Evolutionary conservation across 2,113 vertebrate species (phyloP), one percentile per base, ranked within the genome.

Genomic region (Rhombomys opimus): DNA sequence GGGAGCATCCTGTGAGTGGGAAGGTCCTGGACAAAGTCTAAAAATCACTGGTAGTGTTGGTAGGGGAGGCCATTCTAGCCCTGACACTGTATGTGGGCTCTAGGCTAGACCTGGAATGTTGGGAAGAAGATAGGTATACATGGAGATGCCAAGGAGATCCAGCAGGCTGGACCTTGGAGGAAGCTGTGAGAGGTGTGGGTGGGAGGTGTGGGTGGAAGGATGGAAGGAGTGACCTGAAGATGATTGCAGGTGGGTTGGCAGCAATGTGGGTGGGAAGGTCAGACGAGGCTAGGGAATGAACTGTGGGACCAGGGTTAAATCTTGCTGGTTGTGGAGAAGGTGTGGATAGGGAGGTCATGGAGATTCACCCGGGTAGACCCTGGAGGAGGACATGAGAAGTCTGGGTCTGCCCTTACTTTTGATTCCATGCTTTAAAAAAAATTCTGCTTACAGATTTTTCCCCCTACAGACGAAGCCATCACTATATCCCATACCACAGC

Each of bases 371-470:
- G 23, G 23, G 15, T 38, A 38, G 80, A 61, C n/a, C 57, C 81
- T 41, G 23, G n/a, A 41, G n/a, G 13, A 41, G 57, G 22, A 41
- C 7, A 4, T 18, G 57, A 65, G n/a, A 15, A 63, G n/a, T 27
- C n/a, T 63, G 81, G n/a, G 13, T 61, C 25, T 91, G 84, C 32
- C n/a, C 78, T 96, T 82, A 35, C 46, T 86, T 75, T 96, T 84
- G 25, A 84, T 80, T 87, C 5, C 17, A 35, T 70, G 59, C 67
- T 92, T 96, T 93, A 54, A 75, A 5, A 46, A 54, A 93, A 65
- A 59, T 5, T 14, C 57, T 4, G 32, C 41, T 59, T 35, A 84
- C 73, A 54, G 5, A 46, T 84, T 85, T 96, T 68, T 88, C 22
- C 23, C 61, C 46, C 61, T 52, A 77, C 76, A 91, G 30, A 72